Conservation (phyloP, 1,140 invertebrate genomes). For the Oreohelix idahoensis region DNA sequence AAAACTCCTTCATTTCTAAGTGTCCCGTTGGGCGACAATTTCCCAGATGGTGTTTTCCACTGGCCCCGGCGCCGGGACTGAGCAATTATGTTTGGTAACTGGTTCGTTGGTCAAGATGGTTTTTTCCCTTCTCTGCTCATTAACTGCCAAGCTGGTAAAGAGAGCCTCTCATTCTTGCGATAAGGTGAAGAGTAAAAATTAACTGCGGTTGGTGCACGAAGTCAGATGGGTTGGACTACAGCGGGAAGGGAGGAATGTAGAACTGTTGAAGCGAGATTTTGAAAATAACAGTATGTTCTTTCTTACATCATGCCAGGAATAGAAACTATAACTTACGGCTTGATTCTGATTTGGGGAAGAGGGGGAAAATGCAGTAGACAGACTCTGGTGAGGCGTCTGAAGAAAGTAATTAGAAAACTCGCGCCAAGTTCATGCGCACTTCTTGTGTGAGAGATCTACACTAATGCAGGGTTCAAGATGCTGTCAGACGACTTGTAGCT, state of each 20-base stretch:
- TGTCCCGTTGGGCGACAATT: background rate
- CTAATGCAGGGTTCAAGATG: no score
- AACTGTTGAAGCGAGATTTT: background rate
- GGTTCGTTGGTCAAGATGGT: background rate
- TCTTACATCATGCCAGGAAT: background rate
- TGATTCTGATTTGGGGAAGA: background rate
- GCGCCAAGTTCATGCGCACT: no score
- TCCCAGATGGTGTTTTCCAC: background rate
- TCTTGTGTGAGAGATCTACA: no score
- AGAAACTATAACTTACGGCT: background rate
- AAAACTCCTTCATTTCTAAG: conserved; percentile 24
- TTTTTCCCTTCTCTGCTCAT: background rate
- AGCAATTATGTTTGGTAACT: background rate
- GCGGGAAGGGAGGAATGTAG: background rate
- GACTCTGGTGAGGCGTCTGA: background rate
- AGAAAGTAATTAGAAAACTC: no score
- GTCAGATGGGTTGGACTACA: background rate
- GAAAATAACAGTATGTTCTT: background rate
- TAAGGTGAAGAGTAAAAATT: background rate
- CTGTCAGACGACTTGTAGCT: no score
- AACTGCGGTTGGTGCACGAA: background rate
- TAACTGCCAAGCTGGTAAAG: background rate
- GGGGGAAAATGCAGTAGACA: background rate
- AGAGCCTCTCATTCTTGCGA: background rate
- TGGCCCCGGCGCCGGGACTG: background rate